Evolutionary conservation across 2,888 invertebrate genomes (phyloP).

Genomic region (Nephrotoma guestfalica): DNA sequence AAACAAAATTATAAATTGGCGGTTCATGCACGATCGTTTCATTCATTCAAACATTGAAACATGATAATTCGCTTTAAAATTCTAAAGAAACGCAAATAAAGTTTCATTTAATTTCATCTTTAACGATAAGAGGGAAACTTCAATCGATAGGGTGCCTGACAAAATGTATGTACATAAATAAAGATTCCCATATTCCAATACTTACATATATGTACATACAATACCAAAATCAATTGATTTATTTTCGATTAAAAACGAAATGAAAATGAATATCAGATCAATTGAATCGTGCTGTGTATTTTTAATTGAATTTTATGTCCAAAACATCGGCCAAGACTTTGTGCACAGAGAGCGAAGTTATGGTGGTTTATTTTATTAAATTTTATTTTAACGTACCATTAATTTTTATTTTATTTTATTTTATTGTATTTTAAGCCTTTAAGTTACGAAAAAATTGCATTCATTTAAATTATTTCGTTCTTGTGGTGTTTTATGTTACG

Average conservation of each 20-base stretch:
- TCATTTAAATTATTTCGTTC: background rate
- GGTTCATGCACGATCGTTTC: background rate
- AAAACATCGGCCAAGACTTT: background rate
- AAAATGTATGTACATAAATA: background rate
- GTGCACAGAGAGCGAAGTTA: background rate
- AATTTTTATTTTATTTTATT: background rate
- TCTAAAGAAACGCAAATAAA: background rate
- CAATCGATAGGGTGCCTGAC: background rate
- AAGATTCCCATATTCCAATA: background rate
- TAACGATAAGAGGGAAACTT: background rate
- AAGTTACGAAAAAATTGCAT: background rate
- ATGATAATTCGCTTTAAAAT: background rate
- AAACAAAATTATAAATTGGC: background rate
- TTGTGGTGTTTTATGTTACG: background rate
- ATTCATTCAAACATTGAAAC: background rate
- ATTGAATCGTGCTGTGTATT: slow-evolving; percentile 4
- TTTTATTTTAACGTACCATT: background rate
- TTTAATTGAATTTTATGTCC: slow-evolving; percentile 4
- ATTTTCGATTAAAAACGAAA: slow-evolving; percentile 1
- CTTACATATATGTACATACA: background rate
- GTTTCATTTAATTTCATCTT: background rate
- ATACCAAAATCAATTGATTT: slow-evolving; percentile 1
- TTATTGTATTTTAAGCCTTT: background rate
- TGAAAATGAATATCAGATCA: slow-evolving; percentile 1
- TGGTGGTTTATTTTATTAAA: background rate